Conservation (phyloP, 2,797 vertebrate genomes). For the Sciurus carolinensis region DNA sequence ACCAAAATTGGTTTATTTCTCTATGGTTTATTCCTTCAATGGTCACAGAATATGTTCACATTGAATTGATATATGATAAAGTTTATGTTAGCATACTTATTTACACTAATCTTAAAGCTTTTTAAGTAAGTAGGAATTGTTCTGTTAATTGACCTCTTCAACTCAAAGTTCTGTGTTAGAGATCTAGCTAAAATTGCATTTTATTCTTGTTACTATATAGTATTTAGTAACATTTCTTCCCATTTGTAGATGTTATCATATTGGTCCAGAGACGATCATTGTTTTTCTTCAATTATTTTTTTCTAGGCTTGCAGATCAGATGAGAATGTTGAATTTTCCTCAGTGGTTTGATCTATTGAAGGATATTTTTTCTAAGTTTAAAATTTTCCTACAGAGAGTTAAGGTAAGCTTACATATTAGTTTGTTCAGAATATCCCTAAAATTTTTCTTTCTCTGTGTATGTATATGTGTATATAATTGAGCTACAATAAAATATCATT, state of each 20-base stretch:
- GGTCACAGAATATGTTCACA: background rate
- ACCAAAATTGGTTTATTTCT: constrained; percentile 45
- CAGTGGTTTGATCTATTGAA: constrained; percentile 94
- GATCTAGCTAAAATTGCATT: constrained; percentile 41
- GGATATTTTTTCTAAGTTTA: constrained; percentile 95
- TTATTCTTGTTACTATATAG: constrained; percentile 34
- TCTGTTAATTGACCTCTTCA: constrained; percentile 38
- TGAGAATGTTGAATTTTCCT: constrained; percentile 96
- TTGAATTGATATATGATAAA: constrained; percentile 24
- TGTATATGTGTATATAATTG: background rate
- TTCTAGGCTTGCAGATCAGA: constrained; percentile 94
- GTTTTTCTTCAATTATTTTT: constrained; percentile 67
- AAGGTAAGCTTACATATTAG: constrained; percentile 91
- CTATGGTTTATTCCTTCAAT: constrained; percentile 7
- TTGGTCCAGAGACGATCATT: constrained; percentile 48
- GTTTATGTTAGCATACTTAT: constrained; percentile 11
- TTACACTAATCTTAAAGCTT: constrained; percentile 25
- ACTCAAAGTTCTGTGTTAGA: constrained; percentile 16
- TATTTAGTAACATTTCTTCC: constrained; percentile 45
- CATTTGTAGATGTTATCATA: constrained; percentile 26
- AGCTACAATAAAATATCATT: background rate
- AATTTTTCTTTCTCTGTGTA: constrained; percentile 24
- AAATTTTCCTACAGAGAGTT: constrained; percentile 95
- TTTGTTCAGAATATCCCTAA: constrained; percentile 62
- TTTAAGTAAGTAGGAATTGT: constrained; percentile 46